These are phyloP conservation scores for Pimpla rufipes DNA, from an alignment of 2,888 invertebrate species.

Conservation along the genomic window DNA sequence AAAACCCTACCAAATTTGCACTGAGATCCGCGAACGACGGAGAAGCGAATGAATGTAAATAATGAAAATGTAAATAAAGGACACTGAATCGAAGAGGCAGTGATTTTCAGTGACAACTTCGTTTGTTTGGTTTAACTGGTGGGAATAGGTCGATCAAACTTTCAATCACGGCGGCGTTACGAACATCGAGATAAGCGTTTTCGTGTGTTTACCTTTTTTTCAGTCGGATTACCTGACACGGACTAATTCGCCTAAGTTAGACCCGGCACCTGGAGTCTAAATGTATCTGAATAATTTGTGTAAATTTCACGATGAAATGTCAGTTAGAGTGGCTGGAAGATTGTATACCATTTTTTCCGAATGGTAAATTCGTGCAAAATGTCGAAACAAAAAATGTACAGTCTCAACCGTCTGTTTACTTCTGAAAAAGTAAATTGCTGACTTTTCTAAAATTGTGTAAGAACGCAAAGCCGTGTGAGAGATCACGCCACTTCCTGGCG, in stretches of 20 bases:
- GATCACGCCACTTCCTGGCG: not conserved
- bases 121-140: not conserved
- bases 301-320: no score
- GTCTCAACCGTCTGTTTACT: not conserved
- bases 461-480: conserved; percentile 18
- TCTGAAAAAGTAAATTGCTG: not conserved
- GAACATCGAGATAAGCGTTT: no score
- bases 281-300: no score
- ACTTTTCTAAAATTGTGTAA: not conserved
- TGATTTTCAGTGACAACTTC: not conserved
- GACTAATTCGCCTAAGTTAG: no score
- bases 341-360: no score
- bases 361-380: no score
- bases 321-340: no score
- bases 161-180: not conserved
- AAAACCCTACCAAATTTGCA: not conserved
- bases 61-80: conserved; percentile 57
- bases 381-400: no score
- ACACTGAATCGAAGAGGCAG: not conserved
- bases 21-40: conserved; percentile 21
- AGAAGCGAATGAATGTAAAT: conserved; percentile 51
- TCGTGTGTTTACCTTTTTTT: no score
- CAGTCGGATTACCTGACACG: no score
- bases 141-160: not conserved
- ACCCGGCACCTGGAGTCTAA: no score